Evolutionary conservation across 2,888 invertebrate species (phyloP), one percentile per base, ranked within the genome.

Genomic region (Saturnia japonica): DNA sequence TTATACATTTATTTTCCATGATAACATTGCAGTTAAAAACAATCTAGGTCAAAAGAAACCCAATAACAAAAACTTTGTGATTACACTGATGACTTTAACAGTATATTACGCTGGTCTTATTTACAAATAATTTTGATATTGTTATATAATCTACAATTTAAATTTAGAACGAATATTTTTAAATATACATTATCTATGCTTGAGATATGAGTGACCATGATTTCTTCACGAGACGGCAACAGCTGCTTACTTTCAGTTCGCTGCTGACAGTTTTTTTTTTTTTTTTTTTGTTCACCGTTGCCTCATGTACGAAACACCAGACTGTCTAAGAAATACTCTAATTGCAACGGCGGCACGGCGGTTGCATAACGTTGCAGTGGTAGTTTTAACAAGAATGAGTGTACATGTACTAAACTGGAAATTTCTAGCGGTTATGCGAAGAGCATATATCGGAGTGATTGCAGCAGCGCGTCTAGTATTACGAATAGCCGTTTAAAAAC

Each of bases 181-280:
- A 28, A 28, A 28, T 60, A 28, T 60, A 60, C 57, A 28, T 28
- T 28, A 60, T 60, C 57, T 25, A 25, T 28, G 28, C 57, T 28
- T 12, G 57, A 60, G 28, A 60, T 28, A 60, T 14, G 11, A 70
- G 42, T 62, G 68, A 66, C 64, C 64, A 64, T 64, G 64, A 64
- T 40, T 73, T 72, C 73, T 74, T 74, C 75, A 77, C 43, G 72
- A 71, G 71, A 40, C 68, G 60, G 71, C 66, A 69, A 47, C 69
- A 40, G n/a, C 40, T 19, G 64, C 7, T 34, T 40, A 64, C 64
- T 64, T 64, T 64, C 64, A 64, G 40, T 40, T 40, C 22, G 57
- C 11, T n/a, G 64, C 7, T n/a, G 64, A 16, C 12, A 25, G 25
- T n/a, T n/a, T n/a, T n/a, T n/a, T 19, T 64, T 40, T 64, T 64